These are phyloP conservation scores for Philereme vetulata DNA, from an alignment of 2,888 invertebrate genomes.

Conservation along the genomic window DNA sequence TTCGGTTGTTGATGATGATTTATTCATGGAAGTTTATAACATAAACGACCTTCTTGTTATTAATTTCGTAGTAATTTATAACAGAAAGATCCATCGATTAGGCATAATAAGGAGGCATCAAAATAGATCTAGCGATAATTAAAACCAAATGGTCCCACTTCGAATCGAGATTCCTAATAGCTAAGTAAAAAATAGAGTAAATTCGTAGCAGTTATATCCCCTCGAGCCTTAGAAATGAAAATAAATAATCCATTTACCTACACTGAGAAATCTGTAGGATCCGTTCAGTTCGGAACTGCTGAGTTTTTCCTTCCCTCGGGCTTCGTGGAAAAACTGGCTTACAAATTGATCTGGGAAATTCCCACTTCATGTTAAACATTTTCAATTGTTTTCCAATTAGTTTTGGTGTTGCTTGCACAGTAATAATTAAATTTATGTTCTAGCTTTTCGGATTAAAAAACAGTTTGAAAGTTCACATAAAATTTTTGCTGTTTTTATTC, in stretches of 20 bases:
- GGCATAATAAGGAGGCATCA: background rate
- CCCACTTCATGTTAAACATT: slow-evolving; percentile 23
- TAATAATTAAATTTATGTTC: slow-evolving; percentile 18
- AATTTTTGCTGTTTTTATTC: no score
- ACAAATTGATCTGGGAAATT: slow-evolving; percentile 33
- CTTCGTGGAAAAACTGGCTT: slow-evolving; percentile 22
- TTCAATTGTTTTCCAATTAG: slow-evolving; percentile 32
- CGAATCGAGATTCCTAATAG: background rate
- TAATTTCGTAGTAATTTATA: no score
- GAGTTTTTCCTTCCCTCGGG: slow-evolving; percentile 27
- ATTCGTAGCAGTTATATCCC: slow-evolving; percentile 7
- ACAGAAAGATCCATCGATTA: no score
- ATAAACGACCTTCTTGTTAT: no score
- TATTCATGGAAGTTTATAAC: no score
- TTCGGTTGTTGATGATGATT: no score
- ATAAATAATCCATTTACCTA: slow-evolving; percentile 24
- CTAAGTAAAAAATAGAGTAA: slow-evolving; percentile 7
- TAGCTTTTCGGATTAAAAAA: background rate
- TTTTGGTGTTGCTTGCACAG: slow-evolving; percentile 17
- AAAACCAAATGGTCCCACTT: background rate
- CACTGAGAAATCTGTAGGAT: slow-evolving; percentile 27
- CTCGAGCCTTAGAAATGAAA: slow-evolving; percentile 23
- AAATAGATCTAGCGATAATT: background rate
- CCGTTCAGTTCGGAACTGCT: slow-evolving; percentile 21
- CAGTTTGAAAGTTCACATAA: no score